phyloP scores from a whole-genome alignment of 2,888 invertebrate species.

The Mesodorylaimus sp. region DNA sequence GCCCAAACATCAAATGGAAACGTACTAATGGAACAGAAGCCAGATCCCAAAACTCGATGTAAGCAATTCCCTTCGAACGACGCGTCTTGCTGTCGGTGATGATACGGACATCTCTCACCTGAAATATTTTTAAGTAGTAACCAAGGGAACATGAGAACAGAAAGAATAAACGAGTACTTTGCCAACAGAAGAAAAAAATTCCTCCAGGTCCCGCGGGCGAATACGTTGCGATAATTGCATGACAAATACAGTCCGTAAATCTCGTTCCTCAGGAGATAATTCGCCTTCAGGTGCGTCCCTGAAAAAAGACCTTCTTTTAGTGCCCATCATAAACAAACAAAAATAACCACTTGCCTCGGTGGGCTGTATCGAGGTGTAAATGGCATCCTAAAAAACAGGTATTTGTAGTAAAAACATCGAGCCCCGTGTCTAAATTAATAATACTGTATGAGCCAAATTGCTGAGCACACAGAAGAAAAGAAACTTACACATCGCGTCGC shows the following conservation, averaged over 20 bases:
- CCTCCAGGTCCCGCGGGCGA: conserved; percentile 73
- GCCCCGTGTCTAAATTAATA: background rate
- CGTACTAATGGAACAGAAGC: conserved; percentile 82
- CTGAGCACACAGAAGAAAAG: background rate
- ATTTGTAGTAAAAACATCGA: too few species aligned
- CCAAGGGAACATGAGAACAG: conserved; percentile 5
- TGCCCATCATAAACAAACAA: background rate
- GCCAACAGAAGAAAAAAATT: conserved; percentile 95
- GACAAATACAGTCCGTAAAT: conserved; percentile 94
- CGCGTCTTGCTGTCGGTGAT: conserved; percentile 98
- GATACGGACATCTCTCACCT: conserved; percentile 75
- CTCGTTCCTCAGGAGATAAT: conserved; percentile 83
- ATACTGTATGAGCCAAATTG: background rate
- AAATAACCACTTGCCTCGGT: conserved; percentile 13
- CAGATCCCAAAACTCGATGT: conserved; percentile 93
- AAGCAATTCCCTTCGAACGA: conserved; percentile 96
- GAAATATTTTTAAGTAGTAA: conserved; percentile 12
- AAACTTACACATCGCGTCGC: conserved; percentile 25
- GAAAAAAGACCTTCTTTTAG: background rate
- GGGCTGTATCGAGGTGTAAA: conserved; percentile 25
- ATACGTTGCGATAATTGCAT: conserved; percentile 93
- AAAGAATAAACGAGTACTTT: conserved; percentile 38
- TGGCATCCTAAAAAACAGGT: conserved; percentile 21
- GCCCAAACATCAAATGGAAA: background rate
- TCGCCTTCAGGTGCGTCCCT: conserved; percentile 18